Base-by-base conservation (phyloP, 53 echinoderm and acorn worm species). In the Apostichopus leukothele region DNA sequence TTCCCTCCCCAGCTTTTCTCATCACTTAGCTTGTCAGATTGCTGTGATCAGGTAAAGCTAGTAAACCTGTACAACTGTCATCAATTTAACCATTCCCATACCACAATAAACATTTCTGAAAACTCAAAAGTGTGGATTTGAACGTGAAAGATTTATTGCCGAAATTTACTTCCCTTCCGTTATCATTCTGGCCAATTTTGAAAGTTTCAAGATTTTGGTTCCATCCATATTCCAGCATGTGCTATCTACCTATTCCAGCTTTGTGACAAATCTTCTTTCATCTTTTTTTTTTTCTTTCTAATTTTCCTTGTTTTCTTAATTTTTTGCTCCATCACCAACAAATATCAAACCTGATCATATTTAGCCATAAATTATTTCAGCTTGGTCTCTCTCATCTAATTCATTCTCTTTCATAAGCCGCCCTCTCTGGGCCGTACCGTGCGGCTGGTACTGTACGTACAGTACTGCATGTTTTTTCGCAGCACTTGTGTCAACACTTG, bases 321-420 rank as follows among this genome's bases (percentile, higher is more conserved):
- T 76, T 76, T 50, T 76, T 76, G 39, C 16, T 76, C 39, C 76
- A 71, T 14, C 81, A 55, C 81, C 60, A 81, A 21, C 81, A 86
- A 68, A 66, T 86, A 86, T 71, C 86, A 86, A 86, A 86, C 21
- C 67, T 67, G 27, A 86, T 86, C 11, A 13, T 66, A 67, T 71
- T 86, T 50, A 67, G 71, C 50, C 66, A 86, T 86, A 86, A 86
- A 86, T 86, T 86, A 86, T 67, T 68, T 86, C 86, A 26, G 86
- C 50, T 39, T 50, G 12, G 26, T 86, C 52, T 66, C 51, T 53
- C 60, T 53, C 60, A 19, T 6, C 22, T 81, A 71, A 79, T 59
- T 81, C 81, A 57, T 81, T 81, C 22, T 57, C 59, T 81, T 81
- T 81, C 16, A 23, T 57, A 81, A 81, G 81, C 81, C 21, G 22